Evolutionary conservation across 2,888 invertebrate genomes (phyloP), one percentile per base, ranked within the genome.

Genomic region (Linnaemya vulpina): DNA sequence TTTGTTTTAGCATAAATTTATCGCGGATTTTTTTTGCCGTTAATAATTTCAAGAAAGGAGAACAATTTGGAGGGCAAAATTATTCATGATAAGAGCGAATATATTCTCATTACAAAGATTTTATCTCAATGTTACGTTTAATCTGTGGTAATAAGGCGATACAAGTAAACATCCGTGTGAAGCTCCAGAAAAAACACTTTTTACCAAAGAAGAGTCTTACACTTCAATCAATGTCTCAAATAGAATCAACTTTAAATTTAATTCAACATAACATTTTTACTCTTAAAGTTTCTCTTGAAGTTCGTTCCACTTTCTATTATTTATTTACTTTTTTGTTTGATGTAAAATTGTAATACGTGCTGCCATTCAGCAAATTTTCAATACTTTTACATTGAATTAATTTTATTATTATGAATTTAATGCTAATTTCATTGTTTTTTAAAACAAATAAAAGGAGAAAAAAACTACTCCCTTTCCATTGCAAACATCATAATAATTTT

Each of bases 301-400:
- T 85, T 85, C 75, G 85, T 85, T 85, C 82, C 85, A 86, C 80
- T 81, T 83, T 86, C 83, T 86, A 74, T 84, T 49, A 25, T 65
- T 55, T 46, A 65, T 53, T 55, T 74, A 38, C 22, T 22, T 43
- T 13, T 70, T 81, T 83, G 30, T 46, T n/a, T 20, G 49, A 65
- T 43, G 20, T 43, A 25, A 53, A 53, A n/a, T 55, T 62, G 49
- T 77, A 51, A 13, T 55, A 78, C 77, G 68, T 77, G 68, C 76
- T 17, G 30, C 25, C 20, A 51, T 68, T 80, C 68, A 17, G 40
- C 49, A 65, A 49, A 67, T 46, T 65, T 80, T 35, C 51, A 49
- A 75, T 67, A 75, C 51, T 67, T 80, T 73, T 75, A 35, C 60
- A 67, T 65, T 51, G 40, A 11, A 60, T 55, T 49, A n/a, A 8